phyloP scores from a whole-genome alignment of 2,113 vertebrate genomes.

The Xenopus borealis region DNA sequence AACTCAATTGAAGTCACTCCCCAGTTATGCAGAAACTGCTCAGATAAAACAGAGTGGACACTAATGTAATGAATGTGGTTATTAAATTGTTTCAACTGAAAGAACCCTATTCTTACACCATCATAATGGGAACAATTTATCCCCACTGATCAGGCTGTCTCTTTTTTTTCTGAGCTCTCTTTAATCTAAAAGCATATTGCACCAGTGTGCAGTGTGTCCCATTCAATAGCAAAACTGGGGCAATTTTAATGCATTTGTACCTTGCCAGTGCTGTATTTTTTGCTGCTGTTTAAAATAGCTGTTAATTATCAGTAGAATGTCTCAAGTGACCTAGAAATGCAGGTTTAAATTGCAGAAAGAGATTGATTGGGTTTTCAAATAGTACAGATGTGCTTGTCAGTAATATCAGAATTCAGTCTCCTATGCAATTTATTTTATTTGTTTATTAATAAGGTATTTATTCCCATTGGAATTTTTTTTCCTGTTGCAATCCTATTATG shows the following conservation, averaged over 20 bases:
- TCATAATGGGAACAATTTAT: slow-evolving; percentile 99
- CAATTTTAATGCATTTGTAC: slow-evolving; percentile 99
- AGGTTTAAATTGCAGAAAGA: slow-evolving; percentile 82
- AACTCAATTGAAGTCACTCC: slow-evolving; percentile 82
- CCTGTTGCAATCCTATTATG: no score
- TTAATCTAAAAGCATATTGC: slow-evolving; percentile 99
- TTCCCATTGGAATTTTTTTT: slow-evolving; percentile 52
- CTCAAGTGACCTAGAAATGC: slow-evolving; percentile 99
- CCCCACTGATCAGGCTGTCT: slow-evolving; percentile 96
- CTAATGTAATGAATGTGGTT: slow-evolving; percentile 98
- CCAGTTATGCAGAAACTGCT: slow-evolving; percentile 76
- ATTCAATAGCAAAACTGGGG: slow-evolving; percentile 99
- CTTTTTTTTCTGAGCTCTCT: slow-evolving; percentile 95
- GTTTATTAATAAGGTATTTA: slow-evolving; percentile 66
- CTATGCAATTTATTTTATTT: slow-evolving; percentile 59
- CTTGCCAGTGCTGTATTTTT: slow-evolving; percentile 98
- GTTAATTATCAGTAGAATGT: slow-evolving; percentile 99
- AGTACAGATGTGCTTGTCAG: slow-evolving; percentile 78
- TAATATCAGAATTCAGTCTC: slow-evolving; percentile 62
- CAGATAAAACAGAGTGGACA: slow-evolving; percentile 86
- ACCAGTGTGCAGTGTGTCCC: slow-evolving; percentile 98
- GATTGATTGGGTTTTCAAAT: slow-evolving; percentile 87
- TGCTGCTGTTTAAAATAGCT: slow-evolving; percentile 98
- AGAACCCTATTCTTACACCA: slow-evolving; percentile 96
- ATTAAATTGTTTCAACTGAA: slow-evolving; percentile 99